Percentiles rank a stretch among this genome's conserved stretches.
Evolutionary conservation across 2,888 invertebrate genomes (phyloP).

Genomic region (Erebia ligea): DNA sequence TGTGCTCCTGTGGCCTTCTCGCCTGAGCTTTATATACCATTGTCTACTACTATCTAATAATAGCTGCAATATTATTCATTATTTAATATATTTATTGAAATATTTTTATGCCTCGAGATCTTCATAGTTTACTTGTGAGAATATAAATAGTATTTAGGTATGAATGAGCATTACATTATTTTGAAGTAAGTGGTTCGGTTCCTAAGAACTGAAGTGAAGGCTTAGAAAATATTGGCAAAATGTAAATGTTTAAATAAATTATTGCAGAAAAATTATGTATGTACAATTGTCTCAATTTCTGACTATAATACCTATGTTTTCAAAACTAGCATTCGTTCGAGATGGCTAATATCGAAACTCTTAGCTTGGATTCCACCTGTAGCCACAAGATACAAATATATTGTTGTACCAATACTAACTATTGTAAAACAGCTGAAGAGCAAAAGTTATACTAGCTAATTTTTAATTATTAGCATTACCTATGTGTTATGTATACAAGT

Average conservation of each 20-base stretch:
- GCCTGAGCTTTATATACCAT: slow-evolving; percentile 21
- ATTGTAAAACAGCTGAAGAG: too few species aligned
- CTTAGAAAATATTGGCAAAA: slow-evolving; percentile 69
- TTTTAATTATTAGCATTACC: too few species aligned
- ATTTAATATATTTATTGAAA: slow-evolving; percentile 28
- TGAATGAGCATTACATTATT: slow-evolving; percentile 52
- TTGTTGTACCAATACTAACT: too few species aligned
- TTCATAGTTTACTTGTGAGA: slow-evolving; percentile 35
- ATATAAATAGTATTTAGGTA: slow-evolving; percentile 50
- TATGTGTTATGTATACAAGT: too few species aligned
- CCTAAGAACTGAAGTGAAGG: slow-evolving; percentile 65
- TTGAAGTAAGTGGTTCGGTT: slow-evolving; percentile 37
- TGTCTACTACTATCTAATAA: slow-evolving; percentile 20
- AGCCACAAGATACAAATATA: neutral
- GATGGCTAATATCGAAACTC: neutral
- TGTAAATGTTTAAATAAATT: slow-evolving; percentile 78
- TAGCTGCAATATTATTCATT: slow-evolving; percentile 22
- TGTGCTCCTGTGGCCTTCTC: slow-evolving; percentile 14
- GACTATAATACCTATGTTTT: slow-evolving; percentile 43
- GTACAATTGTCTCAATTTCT: slow-evolving; percentile 62
- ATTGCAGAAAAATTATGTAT: slow-evolving; percentile 65
- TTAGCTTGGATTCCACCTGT: neutral
- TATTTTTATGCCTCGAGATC: slow-evolving; percentile 54
- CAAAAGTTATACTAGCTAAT: too few species aligned
- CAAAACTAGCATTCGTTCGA: neutral